Evolutionary conservation across 2,888 invertebrate species (phyloP).

Genomic region (Eupithecia centaureata): DNA sequence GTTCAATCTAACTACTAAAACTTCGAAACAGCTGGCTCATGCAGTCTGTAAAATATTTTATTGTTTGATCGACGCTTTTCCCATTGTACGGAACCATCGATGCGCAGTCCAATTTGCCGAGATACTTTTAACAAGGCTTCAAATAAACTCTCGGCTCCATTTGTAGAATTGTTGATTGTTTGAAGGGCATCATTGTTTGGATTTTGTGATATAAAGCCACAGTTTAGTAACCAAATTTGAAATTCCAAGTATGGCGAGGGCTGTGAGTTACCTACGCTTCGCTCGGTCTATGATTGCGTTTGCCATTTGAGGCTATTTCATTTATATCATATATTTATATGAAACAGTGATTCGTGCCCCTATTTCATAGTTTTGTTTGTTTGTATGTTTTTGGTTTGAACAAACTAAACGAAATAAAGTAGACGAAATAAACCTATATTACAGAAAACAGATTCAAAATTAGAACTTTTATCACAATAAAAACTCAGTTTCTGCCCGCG

Average conservation of each 20-base stretch:
- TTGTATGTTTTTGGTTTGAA: too few relatives aligned
- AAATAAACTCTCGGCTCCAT: background rate
- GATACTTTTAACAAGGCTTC: background rate
- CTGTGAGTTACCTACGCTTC: constrained; percentile 28
- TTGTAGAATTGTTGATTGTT: constrained; percentile 3
- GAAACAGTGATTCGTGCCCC: constrained; percentile 42
- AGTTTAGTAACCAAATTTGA: constrained; percentile 60
- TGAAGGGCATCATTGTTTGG: background rate
- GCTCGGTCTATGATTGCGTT: constrained; percentile 40
- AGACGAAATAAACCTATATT: too few relatives aligned
- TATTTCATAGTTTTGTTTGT: constrained; percentile 36
- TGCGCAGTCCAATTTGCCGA: constrained; percentile 1
- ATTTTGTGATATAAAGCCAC: constrained; percentile 47
- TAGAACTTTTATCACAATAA: too few relatives aligned
- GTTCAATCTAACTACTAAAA: background rate
- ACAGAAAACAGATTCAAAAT: too few relatives aligned
- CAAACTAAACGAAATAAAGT: too few relatives aligned
- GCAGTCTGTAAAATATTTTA: background rate
- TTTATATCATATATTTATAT: too few relatives aligned
- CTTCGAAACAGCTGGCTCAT: background rate
- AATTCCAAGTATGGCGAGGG: constrained; percentile 53
- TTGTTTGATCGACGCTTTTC: background rate
- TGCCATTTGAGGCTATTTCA: constrained; percentile 46
- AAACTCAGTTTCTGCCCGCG: too few relatives aligned
- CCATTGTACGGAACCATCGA: constrained; percentile 3